Evolutionary conservation across 2,113 vertebrate genomes (phyloP), one percentile per base, ranked within the genome.

Genomic region (Esox niger): DNA sequence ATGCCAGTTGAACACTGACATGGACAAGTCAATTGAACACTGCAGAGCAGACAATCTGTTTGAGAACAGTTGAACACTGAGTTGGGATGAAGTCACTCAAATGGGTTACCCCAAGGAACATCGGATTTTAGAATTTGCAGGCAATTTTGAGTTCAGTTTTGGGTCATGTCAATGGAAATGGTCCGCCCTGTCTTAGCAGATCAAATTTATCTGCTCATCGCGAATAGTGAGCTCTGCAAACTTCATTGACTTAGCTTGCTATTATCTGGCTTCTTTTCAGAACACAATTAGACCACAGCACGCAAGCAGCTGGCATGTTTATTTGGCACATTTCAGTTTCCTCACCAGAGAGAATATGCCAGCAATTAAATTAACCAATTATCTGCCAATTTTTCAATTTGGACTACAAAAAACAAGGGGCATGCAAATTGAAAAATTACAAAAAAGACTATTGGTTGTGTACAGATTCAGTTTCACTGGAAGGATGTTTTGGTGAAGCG

Each of bases 341-440:
- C n/a, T n/a, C 47, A 52, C n/a, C 17, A 2, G 20, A 52, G 7
- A 72, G 79, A 80, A 81, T 75, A 78, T 82, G 67, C 68, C 74
- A 69, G 76, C 76, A 69, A 68, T 64, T 74, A 81, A 80, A 73
- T 60, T 31, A 70, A 70, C 75, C 84, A 85, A 84, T 80, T 80
- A 86, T 77, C 75, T 21, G 46, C 67, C 67, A 59, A 47, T 59
- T 58, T 80, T 81, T 71, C 61, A 23, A 72, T 64, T 71, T 81
- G 75, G 67, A 72, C 57, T 49, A 66, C 2, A n/a, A 13, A 52
- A 31, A 23, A 55, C 55, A 73, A 46, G 60, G 68, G 2, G 62
- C 71, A 1, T 35, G 59, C 15, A 54, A 74, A 74, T 73, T 74
- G 81, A 35, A 62, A 52, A 52, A 61, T 81, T 73, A 74, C 83